phyloP scores from a whole-genome alignment of 2,888 invertebrate species.

The Pachliopta kotzebuea region DNA sequence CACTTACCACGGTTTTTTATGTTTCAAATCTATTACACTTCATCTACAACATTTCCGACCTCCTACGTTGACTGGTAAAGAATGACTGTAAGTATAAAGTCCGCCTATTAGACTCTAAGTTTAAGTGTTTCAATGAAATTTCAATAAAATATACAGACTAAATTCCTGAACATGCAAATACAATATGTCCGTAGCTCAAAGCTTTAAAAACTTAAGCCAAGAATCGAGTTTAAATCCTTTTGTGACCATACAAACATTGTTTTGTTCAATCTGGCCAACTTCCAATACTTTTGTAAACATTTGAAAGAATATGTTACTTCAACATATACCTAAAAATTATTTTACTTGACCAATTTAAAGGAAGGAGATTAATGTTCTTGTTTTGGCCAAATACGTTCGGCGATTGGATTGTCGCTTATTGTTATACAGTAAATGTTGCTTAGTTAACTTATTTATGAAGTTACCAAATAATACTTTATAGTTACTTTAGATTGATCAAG shows the following conservation, averaged over 20 bases:
- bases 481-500: too few relatives aligned
- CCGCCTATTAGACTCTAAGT: too few relatives aligned
- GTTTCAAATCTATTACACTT: too few relatives aligned
- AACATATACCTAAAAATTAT: neutral
- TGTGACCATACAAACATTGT: neutral
- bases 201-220: neutral
- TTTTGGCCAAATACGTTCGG: neutral
- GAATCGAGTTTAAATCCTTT: constrained; percentile 1
- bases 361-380: neutral
- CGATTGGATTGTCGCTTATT: too few relatives aligned
- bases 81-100: too few relatives aligned
- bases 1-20: too few relatives aligned
- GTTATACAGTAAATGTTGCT: too few relatives aligned
- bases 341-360: neutral
- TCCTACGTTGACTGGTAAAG: too few relatives aligned
- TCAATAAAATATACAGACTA: neutral
- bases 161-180: neutral
- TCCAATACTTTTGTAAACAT: neutral
- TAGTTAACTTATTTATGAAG: too few relatives aligned
- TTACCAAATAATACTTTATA: too few relatives aligned
- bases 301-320: neutral
- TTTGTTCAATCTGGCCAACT: neutral
- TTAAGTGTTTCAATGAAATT: too few relatives aligned
- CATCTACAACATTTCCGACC: too few relatives aligned
- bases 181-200: neutral